Evolutionary conservation across 2,888 invertebrate genomes (phyloP).

Genomic region (Maniola hyperantus): DNA sequence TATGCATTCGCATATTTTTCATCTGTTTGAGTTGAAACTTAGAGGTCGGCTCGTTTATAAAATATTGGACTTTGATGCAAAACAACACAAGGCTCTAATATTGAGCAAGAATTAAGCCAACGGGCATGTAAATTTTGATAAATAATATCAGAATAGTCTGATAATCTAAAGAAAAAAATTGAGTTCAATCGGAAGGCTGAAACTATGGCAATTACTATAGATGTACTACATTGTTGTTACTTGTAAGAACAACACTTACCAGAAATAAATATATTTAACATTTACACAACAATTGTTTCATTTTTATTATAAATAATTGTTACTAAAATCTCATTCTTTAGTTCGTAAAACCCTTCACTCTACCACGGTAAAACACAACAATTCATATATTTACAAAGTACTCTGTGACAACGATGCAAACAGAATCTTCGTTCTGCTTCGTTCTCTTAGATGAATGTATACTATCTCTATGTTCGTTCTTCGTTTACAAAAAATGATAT

Average conservation of each 20-base stretch:
- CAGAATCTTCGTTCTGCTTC: no score
- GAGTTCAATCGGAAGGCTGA: not conserved
- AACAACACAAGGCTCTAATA: no score
- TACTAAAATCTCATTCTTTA: conserved; percentile 16
- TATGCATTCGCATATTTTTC: no score
- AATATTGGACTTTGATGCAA: no score
- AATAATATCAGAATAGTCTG: no score
- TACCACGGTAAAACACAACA: no score
- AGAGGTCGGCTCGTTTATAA: no score
- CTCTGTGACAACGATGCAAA: conserved; percentile 44
- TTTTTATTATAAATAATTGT: conserved; percentile 19
- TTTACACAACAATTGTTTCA: conserved; percentile 22
- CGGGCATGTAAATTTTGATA: not conserved
- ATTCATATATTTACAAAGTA: no score
- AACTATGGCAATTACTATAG: not conserved
- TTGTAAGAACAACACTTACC: conserved; percentile 28
- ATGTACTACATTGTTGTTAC: not conserved
- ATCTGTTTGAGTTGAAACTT: no score
- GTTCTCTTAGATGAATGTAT: no score
- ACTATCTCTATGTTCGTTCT: no score
- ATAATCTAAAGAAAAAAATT: not conserved
- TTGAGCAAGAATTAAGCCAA: not conserved
- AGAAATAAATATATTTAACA: conserved; percentile 15
- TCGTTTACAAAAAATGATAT: conserved; percentile 29
- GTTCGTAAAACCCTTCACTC: no score